Evolutionary conservation across 2,888 invertebrate genomes (phyloP).

Genomic region (Metopia argyrocephala): DNA sequence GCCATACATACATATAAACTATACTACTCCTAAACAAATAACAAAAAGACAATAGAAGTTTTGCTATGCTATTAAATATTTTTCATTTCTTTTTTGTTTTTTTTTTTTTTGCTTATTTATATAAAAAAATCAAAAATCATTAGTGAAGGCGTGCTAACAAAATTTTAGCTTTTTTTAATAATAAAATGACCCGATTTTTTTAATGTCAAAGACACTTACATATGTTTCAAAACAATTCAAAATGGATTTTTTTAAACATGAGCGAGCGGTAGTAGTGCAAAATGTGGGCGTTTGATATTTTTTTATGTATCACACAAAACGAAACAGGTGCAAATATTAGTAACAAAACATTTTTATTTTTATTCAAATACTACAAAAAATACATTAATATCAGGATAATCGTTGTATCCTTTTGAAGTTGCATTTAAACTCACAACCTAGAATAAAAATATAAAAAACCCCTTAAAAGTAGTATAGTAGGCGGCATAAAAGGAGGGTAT

Average conservation of each 20-base stretch:
- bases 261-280: constrained; percentile 6
- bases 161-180: constrained; percentile 32
- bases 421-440: too few species aligned
- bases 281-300: constrained; percentile 22
- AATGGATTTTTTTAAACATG: constrained; percentile 5
- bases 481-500: background rate
- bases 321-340: constrained; percentile 9
- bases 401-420: constrained; percentile 36
- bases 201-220: too few species aligned
- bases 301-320: constrained; percentile 4
- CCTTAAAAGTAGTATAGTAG: constrained; percentile 3
- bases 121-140: constrained; percentile 24
- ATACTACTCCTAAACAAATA: background rate
- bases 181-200: constrained; percentile 12
- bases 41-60: constrained; percentile 11
- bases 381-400: constrained; percentile 11
- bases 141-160: constrained; percentile 28
- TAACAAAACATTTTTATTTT: constrained; percentile 33
- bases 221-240: too few species aligned
- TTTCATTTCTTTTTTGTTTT: background rate
- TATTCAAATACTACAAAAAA: background rate
- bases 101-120: constrained; percentile 17
- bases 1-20: constrained; percentile 11
- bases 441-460: constrained; percentile 16
- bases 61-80: background rate